Conservation (phyloP, 2,113 vertebrate genomes). For the Saccopteryx leptura region DNA sequence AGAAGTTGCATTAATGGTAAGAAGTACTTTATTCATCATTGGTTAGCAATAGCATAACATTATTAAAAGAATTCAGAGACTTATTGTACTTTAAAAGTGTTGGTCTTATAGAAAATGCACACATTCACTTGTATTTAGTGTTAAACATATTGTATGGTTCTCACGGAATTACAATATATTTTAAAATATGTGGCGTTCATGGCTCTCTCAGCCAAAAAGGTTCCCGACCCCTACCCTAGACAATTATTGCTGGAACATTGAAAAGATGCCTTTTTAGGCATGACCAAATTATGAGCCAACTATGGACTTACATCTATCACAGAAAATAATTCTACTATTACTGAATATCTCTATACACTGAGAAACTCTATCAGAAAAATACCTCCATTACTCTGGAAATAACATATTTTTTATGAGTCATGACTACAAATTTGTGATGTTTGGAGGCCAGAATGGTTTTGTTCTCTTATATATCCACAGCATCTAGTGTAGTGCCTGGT, state of each 20-base stretch:
- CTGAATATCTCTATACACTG: neutral
- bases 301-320: neutral
- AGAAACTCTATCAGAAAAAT: neutral
- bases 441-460: neutral
- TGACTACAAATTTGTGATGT: neutral
- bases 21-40: too few relatives aligned
- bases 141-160: too few relatives aligned
- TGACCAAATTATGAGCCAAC: neutral
- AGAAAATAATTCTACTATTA: slow-evolving; percentile 8
- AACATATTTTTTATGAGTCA: neutral
- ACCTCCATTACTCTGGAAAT: neutral
- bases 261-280: neutral
- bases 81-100: too few relatives aligned
- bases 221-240: neutral
- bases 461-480: neutral
- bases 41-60: too few relatives aligned
- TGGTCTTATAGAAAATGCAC: too few relatives aligned
- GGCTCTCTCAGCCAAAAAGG: too few relatives aligned
- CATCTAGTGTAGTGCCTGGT: neutral
- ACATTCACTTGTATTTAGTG: too few relatives aligned
- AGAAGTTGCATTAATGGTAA: too few relatives aligned
- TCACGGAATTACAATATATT: too few relatives aligned
- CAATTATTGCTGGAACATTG: neutral
- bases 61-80: too few relatives aligned
- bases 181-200: too few relatives aligned